These are phyloP conservation scores for Alexandromys fortis DNA, from an alignment of 2,113 vertebrate genomes.

Conservation along the genomic window DNA sequence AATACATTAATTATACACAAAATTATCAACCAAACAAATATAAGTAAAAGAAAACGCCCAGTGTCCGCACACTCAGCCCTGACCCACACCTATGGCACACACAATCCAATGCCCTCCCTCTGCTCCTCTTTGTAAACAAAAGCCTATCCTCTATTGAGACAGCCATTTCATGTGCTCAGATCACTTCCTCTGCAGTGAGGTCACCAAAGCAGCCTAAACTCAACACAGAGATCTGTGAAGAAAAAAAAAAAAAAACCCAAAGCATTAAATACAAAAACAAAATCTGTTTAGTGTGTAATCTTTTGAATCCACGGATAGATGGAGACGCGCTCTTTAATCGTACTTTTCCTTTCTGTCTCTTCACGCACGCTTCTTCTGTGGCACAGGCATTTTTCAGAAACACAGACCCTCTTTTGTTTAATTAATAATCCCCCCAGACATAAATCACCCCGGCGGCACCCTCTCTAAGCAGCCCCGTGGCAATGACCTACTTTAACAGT, in stretches of 20 bases:
- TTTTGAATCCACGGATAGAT: slow-evolving; percentile 51
- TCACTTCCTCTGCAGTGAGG: not conserved
- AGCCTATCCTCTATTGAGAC: not conserved
- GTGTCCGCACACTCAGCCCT: not conserved
- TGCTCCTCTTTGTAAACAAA: not conserved
- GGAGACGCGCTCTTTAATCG: slow-evolving; percentile 66
- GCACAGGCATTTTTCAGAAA: slow-evolving; percentile 80
- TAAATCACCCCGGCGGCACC: slow-evolving; percentile 78
- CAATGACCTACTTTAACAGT: slow-evolving; percentile 81
- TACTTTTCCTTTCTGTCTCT: slow-evolving; percentile 63
- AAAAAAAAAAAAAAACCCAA: slow-evolving; percentile 57
- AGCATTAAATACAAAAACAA: not conserved
- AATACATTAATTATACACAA: not conserved
- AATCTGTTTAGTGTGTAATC: slow-evolving; percentile 50
- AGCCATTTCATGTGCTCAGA: not conserved
- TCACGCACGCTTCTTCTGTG: slow-evolving; percentile 48
- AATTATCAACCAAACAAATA: not conserved
- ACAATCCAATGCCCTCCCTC: not conserved
- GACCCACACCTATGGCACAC: no score
- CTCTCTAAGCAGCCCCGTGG: slow-evolving; percentile 75
- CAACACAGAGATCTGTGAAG: slow-evolving; percentile 48
- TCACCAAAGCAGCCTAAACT: slow-evolving; percentile 51
- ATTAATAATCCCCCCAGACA: slow-evolving; percentile 82
- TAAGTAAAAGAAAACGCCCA: not conserved
- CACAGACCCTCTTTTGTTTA: slow-evolving; percentile 81